Evolutionary conservation across 2,888 invertebrate species (phyloP), one percentile per base, ranked within the genome.

Genomic region (Caenorhabditis sp.): DNA sequence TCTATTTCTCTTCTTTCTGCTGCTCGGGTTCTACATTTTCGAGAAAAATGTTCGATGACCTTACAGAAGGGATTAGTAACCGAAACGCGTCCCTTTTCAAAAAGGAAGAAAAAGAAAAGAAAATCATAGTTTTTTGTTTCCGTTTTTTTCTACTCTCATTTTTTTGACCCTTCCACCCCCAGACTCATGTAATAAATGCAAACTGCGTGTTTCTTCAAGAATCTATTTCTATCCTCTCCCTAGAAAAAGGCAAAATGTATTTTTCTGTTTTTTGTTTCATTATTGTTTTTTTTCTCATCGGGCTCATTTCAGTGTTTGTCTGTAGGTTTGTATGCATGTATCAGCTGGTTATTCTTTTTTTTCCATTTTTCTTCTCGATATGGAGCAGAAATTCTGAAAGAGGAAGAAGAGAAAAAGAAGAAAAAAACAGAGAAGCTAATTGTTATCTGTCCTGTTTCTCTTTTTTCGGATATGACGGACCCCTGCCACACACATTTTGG

Each of bases 141-240:
- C 40, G 9, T 20, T 65, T 26, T 55, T 22, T 50, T 22, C 51
- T 60, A 50, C 32, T 50, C 26, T 37, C 53, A 20, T 24, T 13
- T 51, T 24, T 24, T 24, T 24, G n/a, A 28, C 26, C 28, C 28
- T 15, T 15, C 5, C 51, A 55, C 28, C 22, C 13, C 13, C 51
- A 55, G 55, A 62, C 62, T 35, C 51, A 53, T 61, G 60, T 62
- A 62, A 71, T 71, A 71, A 71, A 71, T 72, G 72, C 64, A 72
- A 72, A 72, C 64, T 72, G 64, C 56, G 22, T 24, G 15, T 22
- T 24, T 13, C 13, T 22, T 18, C 55, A 24, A 18, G 20, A 58
- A 55, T 56, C 32, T 56, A 40, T 40, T 40, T 9, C 32, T 32
- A 32, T 32, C 32, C 5, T 9, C 32, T n/a, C n/a, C 32, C 32